A percentile compares a stretch with the other conserved stretches of the same genome.
phyloP scores from a whole-genome alignment of 2,888 invertebrate species.

The Limnephilus rhombicus region DNA sequence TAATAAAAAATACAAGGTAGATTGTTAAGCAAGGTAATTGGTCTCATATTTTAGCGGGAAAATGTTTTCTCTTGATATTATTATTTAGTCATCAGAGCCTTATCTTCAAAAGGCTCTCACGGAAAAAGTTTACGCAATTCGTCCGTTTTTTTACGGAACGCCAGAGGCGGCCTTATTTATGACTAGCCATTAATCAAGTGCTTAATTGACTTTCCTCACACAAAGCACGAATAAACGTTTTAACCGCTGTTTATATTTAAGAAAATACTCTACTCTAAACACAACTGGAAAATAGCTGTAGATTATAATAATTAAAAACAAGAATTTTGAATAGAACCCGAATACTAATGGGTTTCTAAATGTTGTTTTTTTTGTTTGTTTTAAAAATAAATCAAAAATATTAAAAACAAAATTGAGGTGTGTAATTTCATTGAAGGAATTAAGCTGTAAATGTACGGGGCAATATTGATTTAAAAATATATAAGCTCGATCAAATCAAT shows the following conservation, averaged over 20 bases:
- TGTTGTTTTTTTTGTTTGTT: not conserved
- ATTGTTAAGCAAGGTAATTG: slow-evolving; percentile 44
- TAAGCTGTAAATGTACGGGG: too few relatives aligned
- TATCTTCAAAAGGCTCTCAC: slow-evolving; percentile 50
- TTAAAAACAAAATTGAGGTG: too few relatives aligned
- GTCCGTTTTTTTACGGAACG: slow-evolving; percentile 48
- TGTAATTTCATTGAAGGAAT: too few relatives aligned
- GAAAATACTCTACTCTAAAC: slow-evolving; percentile 24
- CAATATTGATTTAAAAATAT: too few relatives aligned
- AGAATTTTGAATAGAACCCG: not conserved
- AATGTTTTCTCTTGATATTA: slow-evolving; percentile 38
- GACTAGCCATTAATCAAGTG: slow-evolving; percentile 52
- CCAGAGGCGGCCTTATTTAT: slow-evolving; percentile 48
- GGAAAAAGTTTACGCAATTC: slow-evolving; percentile 48
- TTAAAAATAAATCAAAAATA: not conserved
- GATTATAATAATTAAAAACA: not conserved
- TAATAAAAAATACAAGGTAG: slow-evolving; percentile 18
- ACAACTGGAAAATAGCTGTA: not conserved
- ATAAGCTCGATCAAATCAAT: too few relatives aligned
- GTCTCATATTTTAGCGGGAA: slow-evolving; percentile 45
- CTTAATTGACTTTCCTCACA: slow-evolving; percentile 58
- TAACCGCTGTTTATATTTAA: slow-evolving; percentile 41
- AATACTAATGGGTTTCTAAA: not conserved
- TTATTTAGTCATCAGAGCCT: slow-evolving; percentile 54
- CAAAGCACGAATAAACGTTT: slow-evolving; percentile 44